Evolutionary conservation across 2,797 vertebrate species (phyloP), one percentile per base, ranked within the genome.

Genomic region (Microhierax caerulescens): DNA sequence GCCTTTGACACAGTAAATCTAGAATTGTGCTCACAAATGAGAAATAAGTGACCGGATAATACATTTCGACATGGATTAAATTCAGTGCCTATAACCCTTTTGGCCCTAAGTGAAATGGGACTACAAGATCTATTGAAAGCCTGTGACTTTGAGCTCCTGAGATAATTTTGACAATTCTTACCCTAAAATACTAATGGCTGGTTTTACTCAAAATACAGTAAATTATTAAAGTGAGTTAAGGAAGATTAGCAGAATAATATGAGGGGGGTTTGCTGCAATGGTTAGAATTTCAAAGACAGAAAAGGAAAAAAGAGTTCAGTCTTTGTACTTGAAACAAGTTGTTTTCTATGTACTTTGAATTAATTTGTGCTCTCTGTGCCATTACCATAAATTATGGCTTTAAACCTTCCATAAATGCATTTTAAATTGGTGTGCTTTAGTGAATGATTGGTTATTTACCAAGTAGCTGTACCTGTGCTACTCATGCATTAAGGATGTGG

Each of bases 361-460:
- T 98, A 98, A 96, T 97, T 96, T 95, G 95, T 93, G 90, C 94
- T 95, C 91, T 97, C 96, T 67, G 34, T 94, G 95, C 93, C 43
- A 95, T 98, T 98, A 96, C 92, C 91, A 94, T 98, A 98, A 98
- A 97, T 96, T 93, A 97, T 94, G 96, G 95, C 94, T 94, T 65
- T 74, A 92, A 98, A 97, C 82, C 93, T 94, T 96, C 97, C 80
- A 96, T 97, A 97, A 98, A 96, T 96, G 94, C 94, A 96, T 95
- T 98, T 98, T 97, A 97, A 98, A 97, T 98, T 96, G 85, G 59
- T 91, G 88, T 89, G 94, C 96, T 97, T 92, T 94, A 93, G 97
- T 96, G 95, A 96, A 96, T 95, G 85, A 97, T 98, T 98, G 97
- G 93, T 98, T 97, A 98, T 98, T 98, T 98, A 97, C 95, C 88